Evolutionary conservation across 2,888 invertebrate species (phyloP).

Genomic region (Pristionchus entomophagus): DNA sequence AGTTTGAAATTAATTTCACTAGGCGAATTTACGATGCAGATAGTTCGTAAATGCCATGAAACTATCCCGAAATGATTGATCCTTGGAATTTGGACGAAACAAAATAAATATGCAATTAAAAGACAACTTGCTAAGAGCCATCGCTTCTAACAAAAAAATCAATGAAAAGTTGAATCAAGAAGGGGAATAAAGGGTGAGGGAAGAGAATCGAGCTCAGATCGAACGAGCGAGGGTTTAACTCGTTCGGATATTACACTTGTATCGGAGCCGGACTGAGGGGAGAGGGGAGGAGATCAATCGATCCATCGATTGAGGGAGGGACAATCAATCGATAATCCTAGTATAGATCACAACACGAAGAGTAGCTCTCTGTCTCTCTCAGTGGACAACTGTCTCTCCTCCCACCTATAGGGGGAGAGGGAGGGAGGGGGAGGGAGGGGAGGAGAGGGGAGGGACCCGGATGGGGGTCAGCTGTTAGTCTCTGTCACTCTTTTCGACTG

Average conservation of each 20-base stretch:
- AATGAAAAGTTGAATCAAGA: too few species aligned
- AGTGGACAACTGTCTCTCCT: not conserved
- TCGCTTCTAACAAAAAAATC: too few species aligned
- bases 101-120: too few species aligned
- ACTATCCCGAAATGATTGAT: too few species aligned
- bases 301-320: not conserved
- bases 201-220: not conserved
- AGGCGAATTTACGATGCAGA: too few species aligned
- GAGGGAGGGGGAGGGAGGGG: not conserved
- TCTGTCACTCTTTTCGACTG: conserved; percentile 21
- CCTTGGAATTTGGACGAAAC: too few species aligned
- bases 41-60: too few species aligned
- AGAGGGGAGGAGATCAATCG: not conserved
- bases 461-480: conserved; percentile 30
- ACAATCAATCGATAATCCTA: conserved; percentile 12
- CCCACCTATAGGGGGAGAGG: not conserved
- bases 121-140: too few species aligned
- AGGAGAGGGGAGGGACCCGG: not conserved
- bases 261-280: not conserved
- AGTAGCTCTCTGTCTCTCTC: not conserved
- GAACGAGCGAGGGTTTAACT: conserved; percentile 1
- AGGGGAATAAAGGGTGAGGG: too few species aligned
- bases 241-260: conserved; percentile 39
- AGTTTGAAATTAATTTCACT: too few species aligned
- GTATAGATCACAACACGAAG: not conserved